These are phyloP conservation scores for Sipunculus nudus DNA, from an alignment of 2,888 invertebrate genomes.

Conservation along the genomic window DNA sequence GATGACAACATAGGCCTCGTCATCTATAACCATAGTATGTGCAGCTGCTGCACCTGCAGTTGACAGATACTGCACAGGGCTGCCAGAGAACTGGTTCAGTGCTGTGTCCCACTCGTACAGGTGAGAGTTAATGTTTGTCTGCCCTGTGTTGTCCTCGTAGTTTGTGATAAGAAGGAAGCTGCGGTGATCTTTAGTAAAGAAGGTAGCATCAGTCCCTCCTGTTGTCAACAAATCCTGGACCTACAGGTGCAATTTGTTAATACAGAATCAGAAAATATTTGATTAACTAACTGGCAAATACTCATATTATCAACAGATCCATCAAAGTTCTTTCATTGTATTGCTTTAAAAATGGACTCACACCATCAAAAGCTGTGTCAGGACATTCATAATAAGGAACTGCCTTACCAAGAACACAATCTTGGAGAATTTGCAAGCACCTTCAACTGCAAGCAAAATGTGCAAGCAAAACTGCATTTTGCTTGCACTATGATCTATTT, in stretches of 20 bases:
- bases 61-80: constrained; percentile 46
- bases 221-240: constrained; percentile 53
- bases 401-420: too few species aligned
- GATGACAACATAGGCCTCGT: constrained; percentile 49
- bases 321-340: too few species aligned
- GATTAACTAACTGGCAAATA: neutral
- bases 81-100: constrained; percentile 41
- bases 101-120: constrained; percentile 53
- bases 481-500: too few species aligned
- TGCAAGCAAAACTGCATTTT: too few species aligned
- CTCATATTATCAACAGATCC: too few species aligned
- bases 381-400: too few species aligned
- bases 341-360: too few species aligned
- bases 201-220: constrained; percentile 54
- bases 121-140: constrained; percentile 46
- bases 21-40: constrained; percentile 44
- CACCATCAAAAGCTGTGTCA: too few species aligned
- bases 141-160: constrained; percentile 49
- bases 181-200: constrained; percentile 40
- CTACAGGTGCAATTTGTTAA: constrained; percentile 36
- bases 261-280: neutral
- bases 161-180: constrained; percentile 54
- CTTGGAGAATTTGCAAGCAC: too few species aligned
- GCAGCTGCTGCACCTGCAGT: constrained; percentile 52
- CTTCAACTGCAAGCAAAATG: too few species aligned